Base-by-base conservation (phyloP, 1,140 invertebrate genomes). In the Aphelinus certus region DNA sequence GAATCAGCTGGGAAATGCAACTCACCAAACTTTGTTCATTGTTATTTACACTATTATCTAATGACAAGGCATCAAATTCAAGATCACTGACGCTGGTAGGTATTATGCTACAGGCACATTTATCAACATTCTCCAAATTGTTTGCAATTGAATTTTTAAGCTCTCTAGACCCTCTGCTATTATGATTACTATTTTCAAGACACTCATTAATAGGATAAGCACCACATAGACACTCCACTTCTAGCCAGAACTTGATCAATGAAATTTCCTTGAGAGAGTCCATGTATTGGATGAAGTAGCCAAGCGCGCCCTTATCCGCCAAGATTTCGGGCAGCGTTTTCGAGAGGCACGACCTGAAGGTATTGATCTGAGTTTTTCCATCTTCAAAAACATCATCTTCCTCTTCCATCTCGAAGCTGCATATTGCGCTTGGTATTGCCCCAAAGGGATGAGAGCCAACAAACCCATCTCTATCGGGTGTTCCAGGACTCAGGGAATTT, bases 241-340 rank as follows among this genome's bases (percentile, higher is more conserved):
- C 93, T 71, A 94, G 81, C 91, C 92, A 95, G 83, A 94, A 94
- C 82, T 91, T 91, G 2, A 94, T 90, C 6, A 92, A 85, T 2
- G 88, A 77, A 10, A 91, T 81, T 2, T 84, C 87, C 75, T 91
- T 90, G 46, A 87, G 86, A 0, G 89, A 87, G 49, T 94, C 92
- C 88, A 95, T 89, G 83, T 90, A 95, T 76, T 94, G 92, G 49
- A 94, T 91, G 80, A 94, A 94, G 80, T 92, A 93, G 5, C 90
- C 89, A 5, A 94, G 82, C n/a, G 92, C 93, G 82, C 90, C 89
- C 79, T 92, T 91, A 79, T 95, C 93, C 42, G 87, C 83, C 1
- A 95, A 83, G 71, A 94, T 90, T 73, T 94, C 91, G 10, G 84
- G 79, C 26, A 95, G 83, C 3, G 90, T 90, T 84, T 92, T 93